Percentiles rank a stretch among this genome's conserved stretches.
These are phyloP conservation scores for Mixornis gularis DNA, from an alignment of 2,113 vertebrate species.

Conservation along the genomic window DNA sequence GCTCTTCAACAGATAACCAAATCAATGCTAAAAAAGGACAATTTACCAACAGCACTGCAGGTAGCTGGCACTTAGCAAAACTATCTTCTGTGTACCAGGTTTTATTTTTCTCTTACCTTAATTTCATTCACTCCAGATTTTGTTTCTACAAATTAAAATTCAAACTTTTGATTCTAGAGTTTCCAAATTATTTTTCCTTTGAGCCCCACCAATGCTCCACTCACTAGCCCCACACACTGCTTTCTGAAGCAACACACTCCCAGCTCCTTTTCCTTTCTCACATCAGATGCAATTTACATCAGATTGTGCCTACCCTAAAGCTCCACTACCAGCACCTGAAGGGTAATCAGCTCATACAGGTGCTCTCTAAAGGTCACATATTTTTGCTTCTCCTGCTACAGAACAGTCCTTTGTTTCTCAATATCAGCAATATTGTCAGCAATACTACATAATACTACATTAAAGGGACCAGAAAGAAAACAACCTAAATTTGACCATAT, in stretches of 20 bases:
- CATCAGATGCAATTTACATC: background rate
- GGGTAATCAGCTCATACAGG: background rate
- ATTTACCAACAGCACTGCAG: background rate
- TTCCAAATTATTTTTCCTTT: background rate
- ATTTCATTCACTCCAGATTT: background rate
- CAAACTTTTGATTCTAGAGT: background rate
- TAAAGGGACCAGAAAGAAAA: background rate
- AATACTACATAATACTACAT: background rate
- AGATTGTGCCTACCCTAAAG: background rate
- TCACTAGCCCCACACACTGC: background rate
- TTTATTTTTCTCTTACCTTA: background rate
- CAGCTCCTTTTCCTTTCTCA: background rate
- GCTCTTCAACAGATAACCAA: background rate
- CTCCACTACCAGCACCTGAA: background rate
- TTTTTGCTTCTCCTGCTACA: background rate
- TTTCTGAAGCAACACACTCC: background rate
- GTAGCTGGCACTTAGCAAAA: background rate
- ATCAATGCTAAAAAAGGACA: background rate
- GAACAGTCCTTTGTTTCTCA: background rate
- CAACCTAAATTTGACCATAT: background rate
- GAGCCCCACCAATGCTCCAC: background rate
- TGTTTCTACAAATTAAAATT: background rate
- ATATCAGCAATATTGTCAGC: background rate
- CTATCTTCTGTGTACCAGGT: background rate
- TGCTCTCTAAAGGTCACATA: background rate